These are phyloP conservation scores for Halictus rubicundus DNA, from an alignment of 1,140 invertebrate genomes.

Conservation along the genomic window DNA sequence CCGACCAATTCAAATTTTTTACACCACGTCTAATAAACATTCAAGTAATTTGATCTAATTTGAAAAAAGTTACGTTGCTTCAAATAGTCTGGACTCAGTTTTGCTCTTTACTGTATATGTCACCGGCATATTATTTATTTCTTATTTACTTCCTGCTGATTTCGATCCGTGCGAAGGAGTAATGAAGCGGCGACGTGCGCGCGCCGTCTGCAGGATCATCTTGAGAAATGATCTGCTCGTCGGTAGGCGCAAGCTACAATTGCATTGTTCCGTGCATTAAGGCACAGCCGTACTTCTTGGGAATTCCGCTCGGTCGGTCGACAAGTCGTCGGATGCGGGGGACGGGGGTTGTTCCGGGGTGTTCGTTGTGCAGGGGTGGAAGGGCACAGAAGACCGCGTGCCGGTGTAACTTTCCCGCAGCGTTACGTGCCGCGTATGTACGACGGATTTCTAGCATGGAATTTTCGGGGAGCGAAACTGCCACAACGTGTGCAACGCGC, in stretches of 20 bases:
- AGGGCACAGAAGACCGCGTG: conserved; percentile 41
- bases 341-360: not conserved
- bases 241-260: conserved; percentile 6
- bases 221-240: not conserved
- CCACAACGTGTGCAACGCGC: conserved; percentile 54
- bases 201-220: not conserved
- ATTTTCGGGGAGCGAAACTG: conserved; percentile 60
- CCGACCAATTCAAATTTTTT: too few relatives aligned
- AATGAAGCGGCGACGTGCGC: not conserved
- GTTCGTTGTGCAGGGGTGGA: conserved; percentile 7
- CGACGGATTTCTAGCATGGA: conserved; percentile 57
- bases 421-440: conserved; percentile 66
- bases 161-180: too few relatives aligned
- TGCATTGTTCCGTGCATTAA: conserved; percentile 32
- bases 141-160: too few relatives aligned
- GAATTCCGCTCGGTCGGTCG: conserved; percentile 60
- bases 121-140: too few relatives aligned
- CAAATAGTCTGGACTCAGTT: too few relatives aligned
- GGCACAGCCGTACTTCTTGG: conserved; percentile 50
- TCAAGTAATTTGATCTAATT: too few relatives aligned
- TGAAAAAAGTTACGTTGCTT: too few relatives aligned
- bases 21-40: too few relatives aligned
- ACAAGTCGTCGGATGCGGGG: conserved; percentile 4
- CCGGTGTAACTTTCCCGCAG: conserved; percentile 67
- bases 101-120: too few relatives aligned